Evolutionary conservation across 2,113 vertebrate genomes (phyloP).

Genomic region (Entomyzon cyanotis): DNA sequence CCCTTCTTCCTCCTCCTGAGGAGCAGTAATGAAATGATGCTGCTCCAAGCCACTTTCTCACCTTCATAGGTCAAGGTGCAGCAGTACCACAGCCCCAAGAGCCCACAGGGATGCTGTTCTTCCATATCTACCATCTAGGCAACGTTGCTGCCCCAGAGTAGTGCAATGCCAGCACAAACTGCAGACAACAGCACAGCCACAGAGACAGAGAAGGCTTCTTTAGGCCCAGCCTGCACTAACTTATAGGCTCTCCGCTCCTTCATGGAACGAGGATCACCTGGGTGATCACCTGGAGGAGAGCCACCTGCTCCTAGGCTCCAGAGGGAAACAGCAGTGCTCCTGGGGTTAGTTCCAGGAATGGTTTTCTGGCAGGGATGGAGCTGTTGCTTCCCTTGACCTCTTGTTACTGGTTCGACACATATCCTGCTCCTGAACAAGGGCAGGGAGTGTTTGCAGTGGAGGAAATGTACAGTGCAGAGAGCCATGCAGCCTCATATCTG

Average conservation of each 20-base stretch:
- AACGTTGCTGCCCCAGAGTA: accelerated
- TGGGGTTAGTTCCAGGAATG: not conserved
- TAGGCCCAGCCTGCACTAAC: accelerated
- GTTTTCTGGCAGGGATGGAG: not conserved
- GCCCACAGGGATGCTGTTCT: accelerated
- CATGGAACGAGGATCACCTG: not conserved
- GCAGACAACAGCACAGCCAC: accelerated
- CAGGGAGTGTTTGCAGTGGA: not conserved
- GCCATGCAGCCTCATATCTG: not conserved
- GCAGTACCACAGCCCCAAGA: not conserved
- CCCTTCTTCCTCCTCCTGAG: not conserved
- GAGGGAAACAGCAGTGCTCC: accelerated
- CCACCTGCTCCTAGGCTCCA: not conserved
- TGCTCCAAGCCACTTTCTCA: not conserved
- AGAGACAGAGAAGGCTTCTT: accelerated
- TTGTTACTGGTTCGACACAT: accelerated
- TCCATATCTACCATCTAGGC: accelerated
- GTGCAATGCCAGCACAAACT: accelerated
- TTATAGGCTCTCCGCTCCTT: not conserved
- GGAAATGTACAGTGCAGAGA: not conserved
- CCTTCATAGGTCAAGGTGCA: accelerated
- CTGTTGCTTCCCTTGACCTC: not conserved
- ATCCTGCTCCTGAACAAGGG: accelerated
- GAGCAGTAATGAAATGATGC: accelerated
- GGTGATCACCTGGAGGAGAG: not conserved